Percentiles rank a stretch among this genome's conserved stretches.
Evolutionary conservation across 1,140 invertebrate genomes (phyloP).

Genomic region (Euschistus heros): DNA sequence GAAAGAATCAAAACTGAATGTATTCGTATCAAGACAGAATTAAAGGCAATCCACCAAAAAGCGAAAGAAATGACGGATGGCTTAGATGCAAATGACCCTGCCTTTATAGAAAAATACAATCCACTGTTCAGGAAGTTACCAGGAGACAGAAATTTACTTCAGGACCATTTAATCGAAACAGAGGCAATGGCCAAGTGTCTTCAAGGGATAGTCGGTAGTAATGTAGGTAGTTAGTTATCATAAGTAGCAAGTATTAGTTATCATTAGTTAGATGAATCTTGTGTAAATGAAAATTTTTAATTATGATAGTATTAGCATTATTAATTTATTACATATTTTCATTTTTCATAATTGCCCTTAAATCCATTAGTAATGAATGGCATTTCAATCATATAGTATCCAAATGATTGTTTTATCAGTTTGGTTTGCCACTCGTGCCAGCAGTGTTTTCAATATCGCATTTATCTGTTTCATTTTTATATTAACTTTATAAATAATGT

Average conservation of each 20-base stretch:
- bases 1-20: slow-evolving; percentile 8
- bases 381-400: too few species aligned
- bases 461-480: too few species aligned
- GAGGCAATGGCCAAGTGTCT: slow-evolving; percentile 54
- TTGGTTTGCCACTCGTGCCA: too few species aligned
- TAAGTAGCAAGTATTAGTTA: too few species aligned
- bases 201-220: slow-evolving; percentile 38
- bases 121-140: slow-evolving; percentile 41
- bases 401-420: too few species aligned
- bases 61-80: slow-evolving; percentile 32
- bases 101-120: slow-evolving; percentile 38
- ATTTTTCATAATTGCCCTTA: too few species aligned
- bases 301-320: too few species aligned
- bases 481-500: too few species aligned
- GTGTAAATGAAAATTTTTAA: too few species aligned
- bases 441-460: too few species aligned
- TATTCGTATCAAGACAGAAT: slow-evolving; percentile 4
- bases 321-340: too few species aligned
- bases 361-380: too few species aligned
- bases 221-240: not conserved
- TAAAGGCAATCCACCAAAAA: slow-evolving; percentile 24
- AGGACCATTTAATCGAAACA: slow-evolving; percentile 47
- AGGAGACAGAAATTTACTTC: slow-evolving; percentile 44
- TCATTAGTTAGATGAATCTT: not conserved
- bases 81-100: slow-evolving; percentile 40